Evolutionary conservation across 2,113 vertebrate species (phyloP).

Genomic region (Eonycteris spelaea): DNA sequence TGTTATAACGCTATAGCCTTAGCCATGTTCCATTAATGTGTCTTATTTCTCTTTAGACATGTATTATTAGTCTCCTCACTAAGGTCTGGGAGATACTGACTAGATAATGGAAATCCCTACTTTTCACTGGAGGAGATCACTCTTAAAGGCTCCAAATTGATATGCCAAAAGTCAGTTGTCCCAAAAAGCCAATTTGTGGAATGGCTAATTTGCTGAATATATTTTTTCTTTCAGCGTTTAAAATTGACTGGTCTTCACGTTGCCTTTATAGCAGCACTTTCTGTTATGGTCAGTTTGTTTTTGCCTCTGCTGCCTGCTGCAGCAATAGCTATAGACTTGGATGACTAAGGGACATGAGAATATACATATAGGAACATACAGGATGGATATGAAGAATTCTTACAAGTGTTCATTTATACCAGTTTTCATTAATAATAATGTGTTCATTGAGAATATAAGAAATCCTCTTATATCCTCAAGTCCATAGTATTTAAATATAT

Average conservation of each 20-base stretch:
- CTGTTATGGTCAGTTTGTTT: background rate
- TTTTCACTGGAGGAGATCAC: background rate
- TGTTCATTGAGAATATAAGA: background rate
- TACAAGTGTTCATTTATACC: background rate
- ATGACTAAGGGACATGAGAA: too few species aligned
- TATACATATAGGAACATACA: too few species aligned
- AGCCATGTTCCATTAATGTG: background rate
- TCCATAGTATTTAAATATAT: background rate
- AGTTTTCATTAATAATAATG: background rate
- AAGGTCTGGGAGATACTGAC: background rate
- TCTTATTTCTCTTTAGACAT: background rate
- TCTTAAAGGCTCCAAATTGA: background rate
- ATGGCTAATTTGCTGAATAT: background rate
- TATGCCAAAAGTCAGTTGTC: background rate
- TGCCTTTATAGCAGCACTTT: background rate
- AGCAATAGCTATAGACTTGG: background rate
- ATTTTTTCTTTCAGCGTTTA: constrained; percentile 3
- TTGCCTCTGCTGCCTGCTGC: background rate
- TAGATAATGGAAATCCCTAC: background rate
- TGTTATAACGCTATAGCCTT: background rate
- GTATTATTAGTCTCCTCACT: background rate
- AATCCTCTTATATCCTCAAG: background rate
- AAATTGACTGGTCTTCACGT: background rate
- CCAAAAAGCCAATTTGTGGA: background rate
- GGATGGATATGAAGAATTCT: background rate